phyloP scores from a whole-genome alignment of 2,113 vertebrate genomes.

The Melanerpes formicivorus region DNA sequence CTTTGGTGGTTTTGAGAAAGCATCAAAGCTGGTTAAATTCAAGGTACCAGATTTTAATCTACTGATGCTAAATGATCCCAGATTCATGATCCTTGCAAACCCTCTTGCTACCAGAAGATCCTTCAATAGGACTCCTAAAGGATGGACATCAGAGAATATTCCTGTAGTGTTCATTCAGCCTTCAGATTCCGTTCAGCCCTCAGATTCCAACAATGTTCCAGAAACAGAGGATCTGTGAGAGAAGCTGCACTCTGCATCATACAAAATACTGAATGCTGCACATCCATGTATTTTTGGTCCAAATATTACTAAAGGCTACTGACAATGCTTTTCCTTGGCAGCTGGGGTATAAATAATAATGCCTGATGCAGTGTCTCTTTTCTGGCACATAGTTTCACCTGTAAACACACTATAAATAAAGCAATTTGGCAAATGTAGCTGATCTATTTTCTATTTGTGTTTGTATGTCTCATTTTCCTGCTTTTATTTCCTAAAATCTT shows the following conservation, averaged over 20 bases:
- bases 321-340: conserved; percentile 20
- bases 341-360: conserved; percentile 18
- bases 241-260: background rate
- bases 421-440: conserved; percentile 21
- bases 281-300: background rate
- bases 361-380: conserved; percentile 24
- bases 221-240: conserved; percentile 95
- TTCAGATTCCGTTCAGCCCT: conserved; percentile 70
- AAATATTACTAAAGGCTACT: conserved; percentile 33
- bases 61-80: conserved; percentile 78
- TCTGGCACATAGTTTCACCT: conserved; percentile 28
- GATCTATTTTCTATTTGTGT: conserved; percentile 3
- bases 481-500: background rate
- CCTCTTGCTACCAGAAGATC: conserved; percentile 80
- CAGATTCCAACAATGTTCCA: conserved; percentile 76
- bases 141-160: conserved; percentile 83
- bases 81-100: conserved; percentile 80
- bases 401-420: conserved; percentile 68
- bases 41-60: conserved; percentile 81
- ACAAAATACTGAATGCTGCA: background rate
- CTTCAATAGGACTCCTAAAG: conserved; percentile 93
- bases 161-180: conserved; percentile 75
- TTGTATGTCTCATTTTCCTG: background rate
- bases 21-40: conserved; percentile 83
- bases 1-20: conserved; percentile 91